Percentiles rank a stretch among this genome's conserved stretches.
These are phyloP conservation scores for Glyptemys insculpta DNA, from an alignment of 2,797 vertebrate species.

Conservation along the genomic window DNA sequence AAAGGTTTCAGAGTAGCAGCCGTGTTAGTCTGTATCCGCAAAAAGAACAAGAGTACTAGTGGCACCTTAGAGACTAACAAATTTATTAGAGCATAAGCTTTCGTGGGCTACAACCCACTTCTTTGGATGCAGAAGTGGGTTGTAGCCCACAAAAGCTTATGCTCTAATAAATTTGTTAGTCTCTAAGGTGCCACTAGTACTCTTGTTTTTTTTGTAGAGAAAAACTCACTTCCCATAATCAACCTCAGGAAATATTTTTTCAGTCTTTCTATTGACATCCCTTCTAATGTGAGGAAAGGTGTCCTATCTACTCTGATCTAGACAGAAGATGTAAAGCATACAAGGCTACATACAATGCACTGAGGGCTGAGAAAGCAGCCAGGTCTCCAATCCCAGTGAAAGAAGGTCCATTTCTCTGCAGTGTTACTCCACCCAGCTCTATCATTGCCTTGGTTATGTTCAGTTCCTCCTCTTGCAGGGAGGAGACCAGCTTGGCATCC, in stretches of 20 bases:
- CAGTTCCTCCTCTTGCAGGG: slow-evolving; percentile 35
- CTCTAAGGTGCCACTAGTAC: no score
- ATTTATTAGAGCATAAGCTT: no score
- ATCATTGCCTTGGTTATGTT: slow-evolving; percentile 62
- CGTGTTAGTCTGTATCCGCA: no score
- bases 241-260: rapidly evolving
- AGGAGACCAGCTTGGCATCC: slow-evolving; percentile 9
- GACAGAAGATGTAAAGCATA: slow-evolving; percentile 53
- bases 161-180: no score
- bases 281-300: rapidly evolving
- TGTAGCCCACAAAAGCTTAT: no score
- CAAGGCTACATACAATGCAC: slow-evolving; percentile 69
- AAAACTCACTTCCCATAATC: neutral
- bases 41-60: no score
- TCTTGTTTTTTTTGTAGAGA: neutral
- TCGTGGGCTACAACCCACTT: no score
- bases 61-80: no score
- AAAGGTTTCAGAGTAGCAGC: no score
- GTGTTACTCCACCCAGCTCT: slow-evolving; percentile 65
- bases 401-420: slow-evolving; percentile 41
- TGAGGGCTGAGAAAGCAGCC: neutral
- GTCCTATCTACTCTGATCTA: rapidly evolving
- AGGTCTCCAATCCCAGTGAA: slow-evolving; percentile 3
- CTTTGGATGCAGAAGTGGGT: no score
- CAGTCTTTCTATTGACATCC: neutral